These are phyloP conservation scores for Malacosoma neustria DNA, from an alignment of 2,888 invertebrate species.

Conservation along the genomic window DNA sequence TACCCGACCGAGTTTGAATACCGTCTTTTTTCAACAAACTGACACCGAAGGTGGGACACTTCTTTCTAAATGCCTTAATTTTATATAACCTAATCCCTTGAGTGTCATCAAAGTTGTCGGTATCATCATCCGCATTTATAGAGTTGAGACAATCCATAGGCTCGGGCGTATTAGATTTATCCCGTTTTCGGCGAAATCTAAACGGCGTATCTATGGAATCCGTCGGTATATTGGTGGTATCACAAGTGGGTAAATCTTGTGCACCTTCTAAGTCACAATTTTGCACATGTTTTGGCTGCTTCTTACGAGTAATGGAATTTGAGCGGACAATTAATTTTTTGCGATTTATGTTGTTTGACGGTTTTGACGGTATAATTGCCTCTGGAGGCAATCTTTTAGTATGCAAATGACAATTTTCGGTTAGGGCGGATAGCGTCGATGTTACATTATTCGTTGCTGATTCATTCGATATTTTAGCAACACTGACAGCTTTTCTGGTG, in stretches of 20 bases:
- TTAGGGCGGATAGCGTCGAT: constrained; percentile 55
- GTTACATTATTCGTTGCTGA: constrained; percentile 49
- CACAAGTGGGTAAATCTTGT: constrained; percentile 65
- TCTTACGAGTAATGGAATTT: constrained; percentile 57
- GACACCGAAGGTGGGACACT: constrained; percentile 56
- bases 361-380: constrained; percentile 28
- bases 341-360: constrained; percentile 30
- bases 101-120: constrained; percentile 60
- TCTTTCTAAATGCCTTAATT: constrained; percentile 64
- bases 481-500: constrained; percentile 40
- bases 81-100: constrained; percentile 68
- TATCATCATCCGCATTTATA: constrained; percentile 56
- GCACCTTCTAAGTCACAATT: constrained; percentile 45
- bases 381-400: constrained; percentile 59
- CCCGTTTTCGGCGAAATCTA: constrained; percentile 59
- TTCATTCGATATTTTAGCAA: constrained; percentile 39
- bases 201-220: constrained; percentile 63
- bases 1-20: constrained; percentile 62
- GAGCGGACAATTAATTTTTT: constrained; percentile 62
- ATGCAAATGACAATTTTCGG: constrained; percentile 64
- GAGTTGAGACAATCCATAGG: constrained; percentile 65
- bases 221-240: constrained; percentile 64
- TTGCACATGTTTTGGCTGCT: constrained; percentile 45
- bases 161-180: constrained; percentile 60
- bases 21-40: constrained; percentile 60